These are phyloP conservation scores for Seriola dumerili DNA, from an alignment of 2,113 vertebrate genomes.

Conservation along the genomic window DNA sequence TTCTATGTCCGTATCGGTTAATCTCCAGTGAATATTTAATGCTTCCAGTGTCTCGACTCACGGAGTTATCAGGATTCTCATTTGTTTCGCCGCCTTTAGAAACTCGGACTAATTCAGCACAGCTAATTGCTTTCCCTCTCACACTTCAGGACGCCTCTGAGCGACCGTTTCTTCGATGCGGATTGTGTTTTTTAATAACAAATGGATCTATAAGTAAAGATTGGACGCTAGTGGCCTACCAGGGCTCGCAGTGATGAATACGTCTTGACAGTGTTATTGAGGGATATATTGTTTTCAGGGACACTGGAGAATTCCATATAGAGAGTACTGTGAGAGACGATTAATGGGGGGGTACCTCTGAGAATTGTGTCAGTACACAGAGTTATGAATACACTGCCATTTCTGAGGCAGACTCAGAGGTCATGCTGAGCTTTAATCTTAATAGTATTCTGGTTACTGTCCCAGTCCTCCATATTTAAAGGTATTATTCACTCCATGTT, in stretches of 20 bases:
- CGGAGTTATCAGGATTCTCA: constrained; percentile 25
- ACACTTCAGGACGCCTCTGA: constrained; percentile 35
- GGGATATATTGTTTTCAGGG: constrained; percentile 71
- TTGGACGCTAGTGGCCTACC: constrained; percentile 34
- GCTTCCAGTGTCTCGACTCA: constrained; percentile 17
- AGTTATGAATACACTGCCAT: constrained; percentile 22
- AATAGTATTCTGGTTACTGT: not conserved
- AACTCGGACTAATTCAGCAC: constrained; percentile 40
- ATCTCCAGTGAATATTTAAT: constrained; percentile 63
- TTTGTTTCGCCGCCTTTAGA: constrained; percentile 60
- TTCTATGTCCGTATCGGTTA: constrained; percentile 26
- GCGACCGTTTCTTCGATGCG: constrained; percentile 11
- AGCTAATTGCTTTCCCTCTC: constrained; percentile 49
- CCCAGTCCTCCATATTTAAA: constrained; percentile 1
- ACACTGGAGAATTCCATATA: constrained; percentile 42
- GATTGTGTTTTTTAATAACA: constrained; percentile 62
- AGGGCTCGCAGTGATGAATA: constrained; percentile 56
- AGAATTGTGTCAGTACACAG: constrained; percentile 17
- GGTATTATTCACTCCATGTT: not conserved
- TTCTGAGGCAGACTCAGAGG: constrained; percentile 5
- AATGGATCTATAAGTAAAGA: constrained; percentile 61
- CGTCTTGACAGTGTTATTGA: constrained; percentile 71
- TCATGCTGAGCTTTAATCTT: not conserved
- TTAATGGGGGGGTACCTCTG: constrained; percentile 50
- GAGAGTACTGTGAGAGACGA: constrained; percentile 41